Evolutionary conservation across 2,888 invertebrate genomes (phyloP).

Genomic region (Sycophila texana): DNA sequence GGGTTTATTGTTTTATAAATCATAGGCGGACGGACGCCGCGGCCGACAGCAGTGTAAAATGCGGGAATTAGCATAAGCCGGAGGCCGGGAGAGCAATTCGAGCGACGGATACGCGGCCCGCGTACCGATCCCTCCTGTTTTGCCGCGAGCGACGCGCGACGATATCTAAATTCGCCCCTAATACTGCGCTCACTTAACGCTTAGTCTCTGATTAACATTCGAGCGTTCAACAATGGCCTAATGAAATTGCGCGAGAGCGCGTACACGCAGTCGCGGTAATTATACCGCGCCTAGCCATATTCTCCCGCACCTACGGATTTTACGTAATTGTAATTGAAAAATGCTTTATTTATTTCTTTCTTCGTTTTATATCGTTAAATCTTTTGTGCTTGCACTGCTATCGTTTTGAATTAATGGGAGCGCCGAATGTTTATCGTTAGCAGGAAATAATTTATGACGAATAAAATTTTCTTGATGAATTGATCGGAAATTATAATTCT

Average conservation of each 20-base stretch:
- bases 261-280: slow-evolving; percentile 14
- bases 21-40: background rate
- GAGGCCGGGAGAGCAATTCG: background rate
- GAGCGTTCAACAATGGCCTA: slow-evolving; percentile 23
- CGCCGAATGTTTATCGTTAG: too few species aligned
- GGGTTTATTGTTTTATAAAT: slow-evolving; percentile 18
- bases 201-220: slow-evolving; percentile 28
- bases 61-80: slow-evolving; percentile 32
- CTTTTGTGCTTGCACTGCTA: background rate
- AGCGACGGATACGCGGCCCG: background rate
- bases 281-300: background rate
- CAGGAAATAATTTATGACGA: too few species aligned
- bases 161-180: slow-evolving; percentile 12
- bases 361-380: background rate
- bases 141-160: background rate
- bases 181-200: slow-evolving; percentile 12
- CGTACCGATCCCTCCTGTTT: background rate
- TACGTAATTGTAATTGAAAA: too few species aligned
- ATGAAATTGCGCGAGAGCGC: slow-evolving; percentile 6
- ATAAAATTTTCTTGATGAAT: too few species aligned
- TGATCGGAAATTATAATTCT: too few species aligned
- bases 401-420: background rate
- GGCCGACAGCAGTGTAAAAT: background rate
- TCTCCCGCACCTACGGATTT: background rate
- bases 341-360: background rate